phyloP scores from a whole-genome alignment of 2,888 invertebrate genomes.

The Drosophila macrospina region DNA sequence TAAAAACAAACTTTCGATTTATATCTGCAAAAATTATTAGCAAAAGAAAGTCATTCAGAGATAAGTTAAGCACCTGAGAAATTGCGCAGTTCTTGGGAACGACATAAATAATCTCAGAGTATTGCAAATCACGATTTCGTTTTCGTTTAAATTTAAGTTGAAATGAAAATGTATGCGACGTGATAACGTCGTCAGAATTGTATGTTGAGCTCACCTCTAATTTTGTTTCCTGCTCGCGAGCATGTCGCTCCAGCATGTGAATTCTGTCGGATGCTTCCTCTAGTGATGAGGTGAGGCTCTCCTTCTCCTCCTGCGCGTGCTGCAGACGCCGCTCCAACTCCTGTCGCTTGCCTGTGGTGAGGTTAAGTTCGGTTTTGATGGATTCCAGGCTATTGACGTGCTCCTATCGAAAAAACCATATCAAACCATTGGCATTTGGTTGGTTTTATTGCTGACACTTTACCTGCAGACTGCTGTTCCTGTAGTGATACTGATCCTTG shows the following conservation, averaged over 20 bases:
- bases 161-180: constrained; percentile 42
- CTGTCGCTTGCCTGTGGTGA: constrained; percentile 92
- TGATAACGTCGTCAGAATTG: constrained; percentile 52
- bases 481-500: constrained; percentile 93
- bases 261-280: constrained; percentile 97
- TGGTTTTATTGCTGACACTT: background rate
- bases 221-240: constrained; percentile 91
- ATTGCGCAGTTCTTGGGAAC: constrained; percentile 63
- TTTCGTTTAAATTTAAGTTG: constrained; percentile 31
- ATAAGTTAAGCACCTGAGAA: constrained; percentile 66
- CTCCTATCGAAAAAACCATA: constrained; percentile 87
- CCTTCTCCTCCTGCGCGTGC: constrained; percentile 91
- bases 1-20: constrained; percentile 23
- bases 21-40: constrained; percentile 25
- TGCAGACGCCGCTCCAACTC: constrained; percentile 94
- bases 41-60: constrained; percentile 65
- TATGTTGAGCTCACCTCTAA: constrained; percentile 77
- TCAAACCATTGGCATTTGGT: background rate
- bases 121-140: constrained; percentile 64
- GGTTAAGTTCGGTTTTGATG: constrained; percentile 93
- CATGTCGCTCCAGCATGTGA: constrained; percentile 92
- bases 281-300: constrained; percentile 91
- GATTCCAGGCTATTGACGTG: constrained; percentile 95
- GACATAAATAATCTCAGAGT: constrained; percentile 56
- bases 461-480: constrained; percentile 91